Evolutionary conservation across 1,140 invertebrate genomes (phyloP).

Genomic region (Halyomorpha halys): DNA sequence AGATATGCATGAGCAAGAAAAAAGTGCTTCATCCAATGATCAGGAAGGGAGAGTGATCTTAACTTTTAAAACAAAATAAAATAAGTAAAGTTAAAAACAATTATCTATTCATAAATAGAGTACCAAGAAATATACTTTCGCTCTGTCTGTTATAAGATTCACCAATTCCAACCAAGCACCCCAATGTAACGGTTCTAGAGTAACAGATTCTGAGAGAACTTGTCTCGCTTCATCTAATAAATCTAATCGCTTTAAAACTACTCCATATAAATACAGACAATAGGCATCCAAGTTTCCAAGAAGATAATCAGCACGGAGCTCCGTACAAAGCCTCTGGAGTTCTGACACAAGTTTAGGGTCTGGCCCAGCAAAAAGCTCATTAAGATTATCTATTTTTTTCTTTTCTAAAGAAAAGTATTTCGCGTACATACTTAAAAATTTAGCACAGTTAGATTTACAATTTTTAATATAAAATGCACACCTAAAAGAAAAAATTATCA

Average conservation of each 20-base stretch:
- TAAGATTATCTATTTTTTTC: constrained; percentile 72
- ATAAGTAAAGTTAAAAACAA: constrained; percentile 11
- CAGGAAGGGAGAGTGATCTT: constrained; percentile 64
- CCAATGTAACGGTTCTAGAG: constrained; percentile 76
- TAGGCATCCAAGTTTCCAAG: constrained; percentile 70
- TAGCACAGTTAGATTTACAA: constrained; percentile 50
- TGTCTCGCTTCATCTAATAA: constrained; percentile 60
- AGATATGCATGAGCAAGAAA: constrained; percentile 85
- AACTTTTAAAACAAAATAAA: constrained; percentile 38
- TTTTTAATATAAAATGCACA: constrained; percentile 72
- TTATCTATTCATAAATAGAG: background rate
- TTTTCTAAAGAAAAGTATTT: constrained; percentile 82
- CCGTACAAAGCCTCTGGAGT: constrained; percentile 44
- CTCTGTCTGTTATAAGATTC: constrained; percentile 67
- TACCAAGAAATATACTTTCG: constrained; percentile 27
- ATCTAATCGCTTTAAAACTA: constrained; percentile 81
- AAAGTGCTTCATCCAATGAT: constrained; percentile 91
- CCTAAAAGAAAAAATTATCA: constrained; percentile 35
- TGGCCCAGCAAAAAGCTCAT: constrained; percentile 58
- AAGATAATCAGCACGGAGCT: constrained; percentile 47
- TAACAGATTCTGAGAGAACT: constrained; percentile 65
- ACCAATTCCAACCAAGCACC: constrained; percentile 89
- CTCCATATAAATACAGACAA: constrained; percentile 80
- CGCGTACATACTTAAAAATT: constrained; percentile 76
- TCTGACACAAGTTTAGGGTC: constrained; percentile 48